Base-by-base conservation (phyloP, 2,888 invertebrate species). In the Theristus sp. region DNA sequence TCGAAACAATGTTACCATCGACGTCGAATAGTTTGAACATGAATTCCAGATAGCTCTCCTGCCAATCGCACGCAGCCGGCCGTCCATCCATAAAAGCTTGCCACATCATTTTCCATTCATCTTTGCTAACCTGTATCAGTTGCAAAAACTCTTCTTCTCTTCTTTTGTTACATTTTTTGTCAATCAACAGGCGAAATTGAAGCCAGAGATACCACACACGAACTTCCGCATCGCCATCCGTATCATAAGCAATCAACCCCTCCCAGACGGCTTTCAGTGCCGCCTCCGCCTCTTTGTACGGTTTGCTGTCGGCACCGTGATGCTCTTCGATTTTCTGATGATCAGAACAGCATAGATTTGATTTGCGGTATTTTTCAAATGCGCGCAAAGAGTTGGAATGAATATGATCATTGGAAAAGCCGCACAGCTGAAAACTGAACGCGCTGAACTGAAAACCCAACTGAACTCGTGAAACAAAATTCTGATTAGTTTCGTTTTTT, bases 21-120 rank as follows among this genome's bases (percentile, higher is more conserved):
- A 56, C 30, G 26, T 57, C 57, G 13, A 57, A 20, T 2, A 57
- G 20, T n/a, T 26, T 24, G 27, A 57, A 57, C 38, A 57, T 57
- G 57, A 29, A 57, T 22, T 57, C 29, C 6, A 46, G 10, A 46
- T 57, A 57, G 2, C 6, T 24, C 22, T 1, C 1, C n/a, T 57
- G 46, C 57, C 57, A 57, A 17, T 31, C 27, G 10, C n/a, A 3
- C 17, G 28, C 56, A 1, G 28, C 22, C 46, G 25, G 26, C 6
- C 17, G 31, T 1, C 57, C 57, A 24, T 31, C 29, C 6, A 25
- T 17, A 1, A 31, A 1, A 6, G 38, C 38, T 26, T 38, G 10
- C 57, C 57, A 57, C 57, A 57, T 57, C 25, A 29, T 3, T 3
- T 46, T 13, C 57, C 57, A 57, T 26, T 57, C 57, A 2, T 57